Conservation (phyloP, 2,888 invertebrate genomes). For the Brenthis ino region DNA sequence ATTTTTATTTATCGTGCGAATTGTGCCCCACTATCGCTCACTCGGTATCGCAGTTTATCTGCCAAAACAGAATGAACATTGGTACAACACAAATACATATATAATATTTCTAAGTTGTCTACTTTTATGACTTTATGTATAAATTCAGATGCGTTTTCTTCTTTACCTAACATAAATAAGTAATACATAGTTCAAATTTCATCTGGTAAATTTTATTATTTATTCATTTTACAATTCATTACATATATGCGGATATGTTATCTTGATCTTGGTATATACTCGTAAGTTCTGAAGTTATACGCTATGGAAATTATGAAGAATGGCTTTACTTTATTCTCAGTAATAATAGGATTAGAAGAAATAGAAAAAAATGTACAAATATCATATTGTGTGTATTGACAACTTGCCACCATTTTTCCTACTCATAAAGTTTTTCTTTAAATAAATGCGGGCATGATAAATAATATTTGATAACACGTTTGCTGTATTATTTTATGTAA, state of each 20-base stretch:
- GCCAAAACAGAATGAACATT: constrained; percentile 57
- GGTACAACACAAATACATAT: constrained; percentile 2
- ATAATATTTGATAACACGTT: constrained; percentile 35
- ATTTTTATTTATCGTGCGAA: constrained; percentile 83
- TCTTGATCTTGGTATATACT: constrained; percentile 1
- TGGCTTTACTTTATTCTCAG: constrained; percentile 10
- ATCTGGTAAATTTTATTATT: too few species aligned
- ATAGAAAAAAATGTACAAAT: constrained; percentile 42
- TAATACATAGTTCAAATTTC: too few species aligned
- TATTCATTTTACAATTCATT: not conserved
- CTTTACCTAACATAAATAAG: too few species aligned
- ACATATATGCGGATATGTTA: constrained; percentile 13
- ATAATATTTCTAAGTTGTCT: constrained; percentile 9
- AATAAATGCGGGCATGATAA: constrained; percentile 27
- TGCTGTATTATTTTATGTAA: constrained; percentile 24
- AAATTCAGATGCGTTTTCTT: not conserved
- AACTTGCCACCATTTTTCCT: constrained; percentile 39
- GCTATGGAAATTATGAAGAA: not conserved
- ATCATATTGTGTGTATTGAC: constrained; percentile 35
- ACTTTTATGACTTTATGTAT: not conserved
- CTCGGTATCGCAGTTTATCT: constrained; percentile 77
- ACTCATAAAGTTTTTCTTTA: constrained; percentile 16
- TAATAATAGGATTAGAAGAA: constrained; percentile 25
- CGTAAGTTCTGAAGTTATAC: constrained; percentile 1
- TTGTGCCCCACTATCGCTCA: constrained; percentile 77